Evolutionary conservation across 2,113 vertebrate genomes (phyloP), one percentile per base, ranked within the genome.

Genomic region (Mormyrus iriodes): DNA sequence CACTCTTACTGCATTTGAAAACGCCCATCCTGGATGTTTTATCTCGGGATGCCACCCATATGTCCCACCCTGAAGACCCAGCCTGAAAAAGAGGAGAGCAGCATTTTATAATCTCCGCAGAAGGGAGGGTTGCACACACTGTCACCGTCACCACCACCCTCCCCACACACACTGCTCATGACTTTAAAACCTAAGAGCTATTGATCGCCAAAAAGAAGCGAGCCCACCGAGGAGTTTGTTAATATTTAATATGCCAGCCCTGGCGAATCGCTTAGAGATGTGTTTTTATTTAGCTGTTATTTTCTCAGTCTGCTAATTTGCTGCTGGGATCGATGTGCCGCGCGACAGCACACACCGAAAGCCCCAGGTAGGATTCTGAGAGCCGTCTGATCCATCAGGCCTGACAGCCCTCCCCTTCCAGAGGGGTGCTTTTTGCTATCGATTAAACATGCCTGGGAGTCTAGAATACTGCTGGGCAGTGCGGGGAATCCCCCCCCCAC

Each of bases 241-340:
- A 88, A 88, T 88, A 88, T 88, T 88, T 88, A 88, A 88, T 88
- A 88, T 13, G 44, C 35, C 69, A 39, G 69, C 69, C 69, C 88
- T 52, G 42, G 65, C 35, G 48, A 88, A 88, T 69, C 88, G 35
- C 48, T 88, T 69, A 13, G 88, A 88, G 88, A 88, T 88, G 88
- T 76, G 88, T 61, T 79, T 88, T 88, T 86, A 86, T 86, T 88
- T 88, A 88, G 88, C 65, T 88, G 76, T 88, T 88, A 88, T 88
- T 79, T 88, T 88, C 88, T 88, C 31, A 53, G 58, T 88, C 69
- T 88, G 69, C 73, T 88, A 48, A 82, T 88, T 88, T 79, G 73
- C 61, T 52, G 65, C 69, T 48, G 1, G 88, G 52, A 79, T 88
- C 46, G 88, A 88, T 88, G 65, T 76, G 48, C 65, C 24, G 61